Percentiles rank a stretch among this genome's conserved stretches.
These are phyloP conservation scores for Perccottus glenii DNA, from an alignment of 2,113 vertebrate genomes.

Conservation along the genomic window DNA sequence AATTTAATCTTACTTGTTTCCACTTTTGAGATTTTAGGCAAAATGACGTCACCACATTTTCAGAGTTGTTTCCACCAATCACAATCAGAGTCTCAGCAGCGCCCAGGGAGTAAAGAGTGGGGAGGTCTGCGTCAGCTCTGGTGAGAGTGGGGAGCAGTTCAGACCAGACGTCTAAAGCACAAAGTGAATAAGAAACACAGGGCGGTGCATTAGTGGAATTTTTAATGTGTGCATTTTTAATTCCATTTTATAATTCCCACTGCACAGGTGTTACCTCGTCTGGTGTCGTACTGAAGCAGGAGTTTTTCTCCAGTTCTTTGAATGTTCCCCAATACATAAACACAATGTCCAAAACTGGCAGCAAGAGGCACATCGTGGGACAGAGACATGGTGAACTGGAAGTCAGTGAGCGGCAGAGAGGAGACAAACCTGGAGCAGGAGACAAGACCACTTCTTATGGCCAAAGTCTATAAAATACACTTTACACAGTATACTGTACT, in stretches of 20 bases:
- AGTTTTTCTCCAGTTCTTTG: conserved; percentile 81
- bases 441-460: not conserved
- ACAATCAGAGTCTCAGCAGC: conserved; percentile 74
- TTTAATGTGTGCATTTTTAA: no score
- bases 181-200: not conserved
- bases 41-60: conserved; percentile 77
- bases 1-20: conserved; percentile 53
- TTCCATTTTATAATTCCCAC: no score
- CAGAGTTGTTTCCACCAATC: conserved; percentile 77
- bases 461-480: not conserved
- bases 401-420: conserved; percentile 78
- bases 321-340: conserved; percentile 80
- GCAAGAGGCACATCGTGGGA: conserved; percentile 81
- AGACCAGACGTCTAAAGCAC: conserved; percentile 70
- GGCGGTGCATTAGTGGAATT: no score
- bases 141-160: conserved; percentile 81
- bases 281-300: conserved; percentile 75
- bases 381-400: conserved; percentile 79
- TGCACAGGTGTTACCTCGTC: conserved; percentile 57
- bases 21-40: conserved; percentile 68
- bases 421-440: conserved; percentile 74
- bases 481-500: no score
- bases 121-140: conserved; percentile 70
- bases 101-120: conserved; percentile 79
- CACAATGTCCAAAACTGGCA: conserved; percentile 58